Evolutionary conservation across 2,797 vertebrate species (phyloP), one percentile per base, ranked within the genome.

Genomic region (Pipistrellus nathusii): DNA sequence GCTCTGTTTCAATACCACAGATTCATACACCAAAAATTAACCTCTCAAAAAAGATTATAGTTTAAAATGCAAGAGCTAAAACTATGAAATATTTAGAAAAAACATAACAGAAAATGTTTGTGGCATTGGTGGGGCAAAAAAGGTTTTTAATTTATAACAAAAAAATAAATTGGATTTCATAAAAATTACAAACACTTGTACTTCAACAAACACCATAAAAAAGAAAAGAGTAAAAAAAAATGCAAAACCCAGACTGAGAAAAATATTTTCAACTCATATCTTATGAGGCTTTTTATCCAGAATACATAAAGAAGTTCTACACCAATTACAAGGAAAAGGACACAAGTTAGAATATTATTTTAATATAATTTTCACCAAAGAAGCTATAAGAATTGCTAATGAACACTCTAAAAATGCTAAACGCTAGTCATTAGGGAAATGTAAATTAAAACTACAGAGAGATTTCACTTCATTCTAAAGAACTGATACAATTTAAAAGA

Each of bases 121-220:
- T 57, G 48, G 35, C 11, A 18, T 21, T 32, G 59, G 14, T 57
- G 84, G 32, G 46, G 30, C 18, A 76, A 85, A 35, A 15, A 68
- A 35, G 11, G 44, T 44, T 76, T 46, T 76, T 72, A 11, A 21
- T 32, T 55, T 62, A n/a, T 51, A 71, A 77, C 23, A 21, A 62
- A 41, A 48, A 57, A 77, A 64, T 80, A 57, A 72, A 80, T 44
- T 73, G 21, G 2, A 73, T 35, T 64, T 75, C 12, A 35, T 88
- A 66, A 93, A 91, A 75, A 82, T 76, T 57, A 82, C 8, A 66
- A 55, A 82, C 14, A 68, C 30, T 53, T 93, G 13, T 66, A 90
- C 32, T 90, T 75, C 48, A 82, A 75, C 23, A 72, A 87, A 88
- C 20, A 46, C 5, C n/a, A 57, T 57, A 48, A 48, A 59, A 72